Conservation (phyloP, 2,888 invertebrate genomes). For the Lamellibrachia columna region DNA sequence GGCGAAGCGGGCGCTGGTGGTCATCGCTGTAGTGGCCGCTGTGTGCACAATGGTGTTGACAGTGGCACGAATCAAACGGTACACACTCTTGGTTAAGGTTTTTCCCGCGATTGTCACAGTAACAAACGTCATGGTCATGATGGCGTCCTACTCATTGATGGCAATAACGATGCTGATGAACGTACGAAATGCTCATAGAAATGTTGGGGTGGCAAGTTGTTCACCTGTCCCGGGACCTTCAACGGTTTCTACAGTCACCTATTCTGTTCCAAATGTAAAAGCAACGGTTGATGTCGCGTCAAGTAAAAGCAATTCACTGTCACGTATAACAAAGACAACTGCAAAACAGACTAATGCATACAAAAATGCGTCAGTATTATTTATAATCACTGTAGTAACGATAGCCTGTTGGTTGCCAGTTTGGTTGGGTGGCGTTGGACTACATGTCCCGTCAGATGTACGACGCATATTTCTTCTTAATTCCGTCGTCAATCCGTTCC, state of each 20-base stretch:
- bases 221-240: too few species aligned
- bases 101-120: not conserved
- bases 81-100: not conserved
- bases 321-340: not conserved
- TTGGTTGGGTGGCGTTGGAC: not conserved
- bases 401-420: not conserved
- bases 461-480: not conserved
- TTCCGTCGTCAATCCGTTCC: not conserved
- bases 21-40: not conserved
- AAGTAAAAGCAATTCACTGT: not conserved
- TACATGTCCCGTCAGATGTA: not conserved
- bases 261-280: not conserved
- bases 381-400: not conserved
- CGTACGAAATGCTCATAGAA: too few species aligned
- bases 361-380: not conserved
- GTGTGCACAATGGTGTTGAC: not conserved
- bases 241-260: too few species aligned
- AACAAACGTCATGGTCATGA: too few species aligned
- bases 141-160: too few species aligned
- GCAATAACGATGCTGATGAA: too few species aligned
- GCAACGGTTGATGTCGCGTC: not conserved
- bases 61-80: not conserved
- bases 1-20: not conserved
- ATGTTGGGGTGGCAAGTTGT: too few species aligned
- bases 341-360: not conserved